Conservation (phyloP, 2,888 invertebrate species). For the Lasioglossum villosulum region DNA sequence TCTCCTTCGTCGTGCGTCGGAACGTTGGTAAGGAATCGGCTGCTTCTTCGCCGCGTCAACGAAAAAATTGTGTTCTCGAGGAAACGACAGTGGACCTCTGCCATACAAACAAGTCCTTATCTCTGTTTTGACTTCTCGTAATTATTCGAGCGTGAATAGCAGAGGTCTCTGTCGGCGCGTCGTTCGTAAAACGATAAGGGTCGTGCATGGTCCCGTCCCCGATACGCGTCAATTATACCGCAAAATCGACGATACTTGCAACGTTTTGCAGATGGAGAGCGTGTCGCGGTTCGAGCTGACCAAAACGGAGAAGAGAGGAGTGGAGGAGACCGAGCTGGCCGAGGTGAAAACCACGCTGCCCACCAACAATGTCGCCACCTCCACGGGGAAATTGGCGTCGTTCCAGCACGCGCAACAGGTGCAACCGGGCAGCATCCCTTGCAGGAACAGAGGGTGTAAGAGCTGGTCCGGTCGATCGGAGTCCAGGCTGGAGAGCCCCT, state of each 20-base stretch:
- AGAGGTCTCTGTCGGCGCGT: neutral
- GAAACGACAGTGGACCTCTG: neutral
- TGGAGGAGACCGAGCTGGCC: constrained; percentile 81
- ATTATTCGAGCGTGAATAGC: neutral
- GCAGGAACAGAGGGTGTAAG: constrained; percentile 78
- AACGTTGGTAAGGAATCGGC: neutral
- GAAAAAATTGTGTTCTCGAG: neutral
- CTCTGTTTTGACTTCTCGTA: neutral
- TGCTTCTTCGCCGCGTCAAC: neutral
- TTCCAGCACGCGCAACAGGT: constrained; percentile 10
- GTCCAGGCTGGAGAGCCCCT: constrained; percentile 84
- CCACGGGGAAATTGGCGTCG: constrained; percentile 46
- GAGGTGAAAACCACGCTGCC: constrained; percentile 74
- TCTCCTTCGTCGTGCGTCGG: neutral
- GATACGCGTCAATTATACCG: neutral
- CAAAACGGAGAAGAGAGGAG: constrained; percentile 38
- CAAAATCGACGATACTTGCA: neutral
- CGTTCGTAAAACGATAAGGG: neutral
- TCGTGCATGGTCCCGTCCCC: neutral
- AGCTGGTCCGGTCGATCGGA: constrained; percentile 61
- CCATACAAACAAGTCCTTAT: neutral
- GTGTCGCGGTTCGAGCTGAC: constrained; percentile 77
- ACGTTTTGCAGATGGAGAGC: constrained; percentile 84
- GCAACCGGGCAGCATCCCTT: constrained; percentile 67
- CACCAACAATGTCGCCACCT: constrained; percentile 69